Conservation (phyloP, 2,797 vertebrate species). For the Eidolon dupreanum region DNA sequence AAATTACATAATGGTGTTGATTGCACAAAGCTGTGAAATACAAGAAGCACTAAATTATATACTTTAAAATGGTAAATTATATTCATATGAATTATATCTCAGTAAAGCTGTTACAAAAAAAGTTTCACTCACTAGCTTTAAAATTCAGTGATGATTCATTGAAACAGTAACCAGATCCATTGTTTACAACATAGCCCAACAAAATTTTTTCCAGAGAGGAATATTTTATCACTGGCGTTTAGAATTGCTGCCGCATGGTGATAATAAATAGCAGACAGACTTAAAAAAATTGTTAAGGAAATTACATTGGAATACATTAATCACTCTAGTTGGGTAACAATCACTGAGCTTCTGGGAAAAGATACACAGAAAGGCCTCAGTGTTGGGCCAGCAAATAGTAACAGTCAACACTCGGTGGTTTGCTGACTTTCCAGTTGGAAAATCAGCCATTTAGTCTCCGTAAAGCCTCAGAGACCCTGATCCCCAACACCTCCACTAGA, state of each 20-base stretch:
- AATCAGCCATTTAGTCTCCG: not conserved
- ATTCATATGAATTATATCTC: constrained; percentile 28
- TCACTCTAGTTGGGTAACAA: constrained; percentile 29
- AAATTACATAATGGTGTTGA: not conserved
- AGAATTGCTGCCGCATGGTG: not conserved
- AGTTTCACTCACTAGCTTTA: not conserved
- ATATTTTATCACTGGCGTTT: constrained; percentile 49
- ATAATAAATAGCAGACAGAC: constrained; percentile 42
- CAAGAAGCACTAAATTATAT: not conserved
- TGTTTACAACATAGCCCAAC: constrained; percentile 47
- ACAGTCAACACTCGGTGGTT: not conserved
- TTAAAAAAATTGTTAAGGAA: constrained; percentile 41
- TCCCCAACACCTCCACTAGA: not conserved
- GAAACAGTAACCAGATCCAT: constrained; percentile 28
- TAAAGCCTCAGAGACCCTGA: not conserved
- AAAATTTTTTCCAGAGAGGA: not conserved
- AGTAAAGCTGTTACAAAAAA: not conserved
- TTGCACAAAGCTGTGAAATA: not conserved
- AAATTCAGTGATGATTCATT: constrained; percentile 43
- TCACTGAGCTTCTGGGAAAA: not conserved
- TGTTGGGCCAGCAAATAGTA: not conserved
- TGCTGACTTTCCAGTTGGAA: not conserved
- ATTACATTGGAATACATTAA: constrained; percentile 20
- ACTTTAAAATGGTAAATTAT: constrained; percentile 21
- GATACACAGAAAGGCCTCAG: not conserved